Evolutionary conservation across 2,888 invertebrate genomes (phyloP).

Genomic region (Pharmacophagus antenor): DNA sequence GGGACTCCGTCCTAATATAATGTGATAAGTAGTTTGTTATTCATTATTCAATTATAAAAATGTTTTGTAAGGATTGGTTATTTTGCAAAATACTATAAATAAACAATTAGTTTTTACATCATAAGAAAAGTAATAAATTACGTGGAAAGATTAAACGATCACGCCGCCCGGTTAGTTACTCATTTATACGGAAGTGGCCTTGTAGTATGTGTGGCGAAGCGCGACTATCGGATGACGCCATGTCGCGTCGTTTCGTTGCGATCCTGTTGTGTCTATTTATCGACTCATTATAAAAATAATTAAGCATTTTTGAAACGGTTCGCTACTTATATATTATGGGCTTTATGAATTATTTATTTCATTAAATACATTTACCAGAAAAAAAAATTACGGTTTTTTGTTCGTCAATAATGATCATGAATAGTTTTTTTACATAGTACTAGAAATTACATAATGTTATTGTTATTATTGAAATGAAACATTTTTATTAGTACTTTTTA

Average conservation of each 20-base stretch:
- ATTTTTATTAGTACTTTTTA: too few species aligned
- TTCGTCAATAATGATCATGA: too few species aligned
- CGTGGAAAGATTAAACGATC: constrained; percentile 1
- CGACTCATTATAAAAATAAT: neutral
- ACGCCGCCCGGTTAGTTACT: constrained; percentile 1
- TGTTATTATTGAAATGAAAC: too few species aligned
- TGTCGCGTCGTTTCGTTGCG: neutral
- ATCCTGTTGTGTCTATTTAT: neutral
- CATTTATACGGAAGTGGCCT: constrained; percentile 28
- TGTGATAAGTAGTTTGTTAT: neutral
- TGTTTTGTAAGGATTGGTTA: neutral
- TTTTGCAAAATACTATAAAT: neutral
- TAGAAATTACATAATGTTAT: too few species aligned
- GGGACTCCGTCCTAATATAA: too few species aligned
- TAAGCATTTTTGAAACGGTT: neutral
- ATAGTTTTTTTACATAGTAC: too few species aligned
- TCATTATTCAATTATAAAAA: neutral
- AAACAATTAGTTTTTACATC: neutral
- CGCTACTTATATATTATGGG: neutral
- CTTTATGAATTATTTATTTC: too few species aligned
- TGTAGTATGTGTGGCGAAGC: constrained; percentile 20
- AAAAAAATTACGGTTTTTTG: too few species aligned
- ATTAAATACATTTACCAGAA: neutral
- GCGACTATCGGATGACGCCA: constrained; percentile 21
- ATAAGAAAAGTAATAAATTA: neutral